Evolutionary conservation across 2,113 vertebrate genomes (phyloP).

Genomic region (Coptodon bakossiorum): DNA sequence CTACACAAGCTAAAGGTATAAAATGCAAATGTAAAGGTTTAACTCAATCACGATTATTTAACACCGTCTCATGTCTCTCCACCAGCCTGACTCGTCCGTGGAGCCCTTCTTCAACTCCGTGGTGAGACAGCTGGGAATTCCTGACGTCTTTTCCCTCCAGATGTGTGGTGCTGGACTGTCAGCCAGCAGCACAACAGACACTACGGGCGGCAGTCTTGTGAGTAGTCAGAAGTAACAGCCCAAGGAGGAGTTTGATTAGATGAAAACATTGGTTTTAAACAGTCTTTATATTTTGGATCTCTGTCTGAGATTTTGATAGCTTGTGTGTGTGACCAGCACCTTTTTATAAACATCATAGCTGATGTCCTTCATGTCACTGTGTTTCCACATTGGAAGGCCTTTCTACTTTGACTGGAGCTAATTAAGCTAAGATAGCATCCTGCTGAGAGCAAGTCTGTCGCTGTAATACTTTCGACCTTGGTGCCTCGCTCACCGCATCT

Average conservation of each 20-base stretch:
- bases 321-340: background rate
- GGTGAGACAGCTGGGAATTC: constrained; percentile 82
- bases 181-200: constrained; percentile 64
- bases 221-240: constrained; percentile 60
- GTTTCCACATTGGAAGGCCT: background rate
- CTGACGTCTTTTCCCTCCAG: constrained; percentile 93
- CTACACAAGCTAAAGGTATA: background rate
- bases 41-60: background rate
- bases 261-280: background rate
- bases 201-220: constrained; percentile 90
- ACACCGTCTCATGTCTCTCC: background rate
- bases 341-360: constrained; percentile 23
- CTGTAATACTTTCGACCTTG: constrained; percentile 10
- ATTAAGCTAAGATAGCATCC: constrained; percentile 59
- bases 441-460: constrained; percentile 58
- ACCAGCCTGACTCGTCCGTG: constrained; percentile 88
- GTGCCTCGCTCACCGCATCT: background rate
- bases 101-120: constrained; percentile 94
- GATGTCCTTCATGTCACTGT: background rate
- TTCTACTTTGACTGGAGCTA: constrained; percentile 43
- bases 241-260: background rate
- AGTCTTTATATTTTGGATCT: background rate
- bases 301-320: background rate
- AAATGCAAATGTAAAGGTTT: background rate
- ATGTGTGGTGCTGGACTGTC: constrained; percentile 90